Evolutionary conservation across 2,113 vertebrate species (phyloP).

Genomic region (Neopipo cinnamomea): DNA sequence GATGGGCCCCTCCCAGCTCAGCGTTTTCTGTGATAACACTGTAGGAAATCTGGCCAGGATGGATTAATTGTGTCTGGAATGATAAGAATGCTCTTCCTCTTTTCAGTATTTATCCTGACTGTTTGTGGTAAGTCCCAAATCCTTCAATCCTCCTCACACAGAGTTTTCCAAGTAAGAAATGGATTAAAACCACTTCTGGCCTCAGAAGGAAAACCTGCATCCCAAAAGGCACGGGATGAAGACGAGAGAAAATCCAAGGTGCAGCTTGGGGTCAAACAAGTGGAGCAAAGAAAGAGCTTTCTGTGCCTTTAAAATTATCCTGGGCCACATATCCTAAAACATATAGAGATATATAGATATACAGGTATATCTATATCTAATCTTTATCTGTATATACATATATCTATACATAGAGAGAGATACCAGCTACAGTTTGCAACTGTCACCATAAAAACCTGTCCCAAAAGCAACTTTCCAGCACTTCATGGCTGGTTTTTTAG

Average conservation of each 20-base stretch:
- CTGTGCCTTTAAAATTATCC: not conserved
- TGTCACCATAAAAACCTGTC: not conserved
- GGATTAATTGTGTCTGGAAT: not conserved
- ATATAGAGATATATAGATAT: no score
- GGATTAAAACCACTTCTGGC: not conserved
- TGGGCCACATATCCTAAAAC: not conserved
- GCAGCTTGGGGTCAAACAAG: not conserved
- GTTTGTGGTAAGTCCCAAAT: not conserved
- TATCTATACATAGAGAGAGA: no score
- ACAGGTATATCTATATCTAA: no score
- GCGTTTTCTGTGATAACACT: not conserved
- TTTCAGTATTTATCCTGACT: not conserved
- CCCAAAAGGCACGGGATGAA: not conserved
- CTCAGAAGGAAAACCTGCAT: not conserved
- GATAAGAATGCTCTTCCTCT: not conserved
- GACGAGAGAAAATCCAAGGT: not conserved
- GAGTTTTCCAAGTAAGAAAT: not conserved
- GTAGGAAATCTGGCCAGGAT: not conserved
- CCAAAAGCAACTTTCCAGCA: not conserved
- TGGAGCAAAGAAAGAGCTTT: not conserved
- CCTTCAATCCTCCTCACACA: not conserved
- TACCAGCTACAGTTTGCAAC: rapidly evolving
- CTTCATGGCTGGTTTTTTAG: not conserved
- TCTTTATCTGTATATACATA: no score
- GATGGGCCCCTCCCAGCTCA: not conserved